A percentile compares a stretch with the other conserved stretches of the same genome.
Conservation (phyloP, 2,113 vertebrate genomes). For the Eretmodus cyanostictus region DNA sequence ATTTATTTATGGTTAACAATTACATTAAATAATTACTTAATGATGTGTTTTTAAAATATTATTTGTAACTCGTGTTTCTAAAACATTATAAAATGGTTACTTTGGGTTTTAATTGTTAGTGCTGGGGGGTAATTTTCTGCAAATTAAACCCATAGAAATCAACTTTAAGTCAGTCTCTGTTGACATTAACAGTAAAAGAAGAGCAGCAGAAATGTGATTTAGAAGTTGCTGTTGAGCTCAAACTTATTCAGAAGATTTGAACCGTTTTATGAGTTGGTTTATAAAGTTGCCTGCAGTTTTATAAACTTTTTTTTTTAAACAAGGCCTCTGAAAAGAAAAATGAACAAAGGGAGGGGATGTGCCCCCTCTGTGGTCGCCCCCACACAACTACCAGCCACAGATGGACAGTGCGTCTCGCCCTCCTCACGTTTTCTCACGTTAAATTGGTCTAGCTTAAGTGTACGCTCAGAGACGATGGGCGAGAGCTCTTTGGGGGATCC, state of each 20-base stretch:
- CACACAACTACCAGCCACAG: conserved; percentile 35
- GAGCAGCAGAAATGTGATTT: neutral
- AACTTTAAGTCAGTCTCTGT: neutral
- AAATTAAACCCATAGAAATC: neutral
- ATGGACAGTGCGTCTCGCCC: conserved; percentile 47
- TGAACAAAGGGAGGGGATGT: neutral
- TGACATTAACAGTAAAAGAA: neutral
- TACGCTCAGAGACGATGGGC: conserved; percentile 25
- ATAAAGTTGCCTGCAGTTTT: neutral
- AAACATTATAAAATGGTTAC: neutral
- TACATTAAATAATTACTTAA: neutral
- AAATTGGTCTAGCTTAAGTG: conserved; percentile 59
- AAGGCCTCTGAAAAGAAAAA: neutral
- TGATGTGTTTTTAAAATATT: neutral
- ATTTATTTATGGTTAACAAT: neutral
- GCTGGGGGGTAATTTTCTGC: neutral
- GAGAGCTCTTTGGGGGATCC: conserved; percentile 60
- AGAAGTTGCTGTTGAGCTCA: neutral
- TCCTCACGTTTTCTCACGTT: conserved; percentile 61
- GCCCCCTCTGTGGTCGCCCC: conserved; percentile 3
- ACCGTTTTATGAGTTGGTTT: neutral
- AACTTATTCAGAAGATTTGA: neutral
- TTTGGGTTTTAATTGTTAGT: neutral
- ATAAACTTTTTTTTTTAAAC: neutral
- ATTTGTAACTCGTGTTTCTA: neutral